A percentile compares a stretch with the other conserved stretches of the same genome.
Evolutionary conservation across 2,888 invertebrate genomes (phyloP).

Genomic region (Drosophila nr. perissopoda): DNA sequence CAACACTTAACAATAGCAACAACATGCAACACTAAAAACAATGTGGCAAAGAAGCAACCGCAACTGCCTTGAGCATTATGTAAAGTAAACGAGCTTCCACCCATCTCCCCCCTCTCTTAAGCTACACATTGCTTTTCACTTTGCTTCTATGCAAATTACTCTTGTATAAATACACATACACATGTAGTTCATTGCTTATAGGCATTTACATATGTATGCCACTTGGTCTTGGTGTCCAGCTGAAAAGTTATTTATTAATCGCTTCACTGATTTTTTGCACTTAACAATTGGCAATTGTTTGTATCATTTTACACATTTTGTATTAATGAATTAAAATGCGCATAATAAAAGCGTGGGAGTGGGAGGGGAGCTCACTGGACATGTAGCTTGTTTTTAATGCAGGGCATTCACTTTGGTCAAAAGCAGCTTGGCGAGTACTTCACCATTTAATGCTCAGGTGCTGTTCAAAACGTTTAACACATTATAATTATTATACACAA

Average conservation of each 20-base stretch:
- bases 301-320: constrained; percentile 40
- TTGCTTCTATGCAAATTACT: constrained; percentile 62
- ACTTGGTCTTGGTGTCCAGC: constrained; percentile 35
- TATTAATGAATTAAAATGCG: constrained; percentile 63
- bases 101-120: constrained; percentile 12
- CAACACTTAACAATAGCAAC: constrained; percentile 64
- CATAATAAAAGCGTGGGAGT: constrained; percentile 13
- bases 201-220: constrained; percentile 12
- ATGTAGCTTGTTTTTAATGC: constrained; percentile 27
- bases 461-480: background rate
- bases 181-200: constrained; percentile 30
- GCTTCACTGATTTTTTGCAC: constrained; percentile 51
- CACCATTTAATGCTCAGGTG: constrained; percentile 11
- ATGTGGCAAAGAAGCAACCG: constrained; percentile 68
- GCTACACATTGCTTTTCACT: constrained; percentile 5
- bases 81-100: constrained; percentile 64
- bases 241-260: constrained; percentile 38
- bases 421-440: constrained; percentile 9
- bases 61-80: constrained; percentile 73
- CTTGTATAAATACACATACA: constrained; percentile 9
- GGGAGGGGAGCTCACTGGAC: background rate
- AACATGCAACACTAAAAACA: constrained; percentile 56
- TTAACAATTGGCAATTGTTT: constrained; percentile 39
- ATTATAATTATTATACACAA: background rate
- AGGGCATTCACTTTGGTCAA: constrained; percentile 62